Percentiles rank a stretch among this genome's conserved stretches.
Conservation (phyloP, 2,113 vertebrate species). For the Macquaria ambigua region DNA sequence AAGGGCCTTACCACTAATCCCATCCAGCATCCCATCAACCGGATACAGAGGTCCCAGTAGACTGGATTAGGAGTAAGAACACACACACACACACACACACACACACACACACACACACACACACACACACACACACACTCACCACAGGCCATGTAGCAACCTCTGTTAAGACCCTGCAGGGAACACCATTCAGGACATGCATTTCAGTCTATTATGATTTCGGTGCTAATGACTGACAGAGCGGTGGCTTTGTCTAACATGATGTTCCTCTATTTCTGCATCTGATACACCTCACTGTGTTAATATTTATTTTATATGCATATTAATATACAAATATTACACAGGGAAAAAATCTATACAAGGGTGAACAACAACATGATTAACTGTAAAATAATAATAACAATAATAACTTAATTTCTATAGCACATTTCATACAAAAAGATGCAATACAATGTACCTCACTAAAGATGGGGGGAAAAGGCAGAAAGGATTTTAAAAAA, state of each 20-base stretch:
- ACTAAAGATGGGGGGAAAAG: too few relatives aligned
- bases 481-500: background rate
- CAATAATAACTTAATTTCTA: background rate
- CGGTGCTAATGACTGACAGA: constrained; percentile 43
- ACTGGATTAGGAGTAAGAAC: constrained; percentile 56
- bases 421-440: background rate
- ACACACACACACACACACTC: constrained; percentile 18
- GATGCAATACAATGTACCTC: background rate
- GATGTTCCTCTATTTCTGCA: background rate
- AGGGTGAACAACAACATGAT: background rate
- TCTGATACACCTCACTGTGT: background rate
- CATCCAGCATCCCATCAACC: constrained; percentile 60
- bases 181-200: constrained; percentile 45
- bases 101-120: constrained; percentile 27
- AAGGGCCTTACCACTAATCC: constrained; percentile 48
- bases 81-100: constrained; percentile 45
- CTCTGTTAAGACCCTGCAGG: constrained; percentile 57
- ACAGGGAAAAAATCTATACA: background rate
- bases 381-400: background rate
- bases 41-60: constrained; percentile 61
- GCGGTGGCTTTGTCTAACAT: constrained; percentile 1
- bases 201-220: constrained; percentile 42
- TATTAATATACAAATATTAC: background rate
- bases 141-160: constrained; percentile 43
- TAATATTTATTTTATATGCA: background rate